phyloP scores from a whole-genome alignment of 2,113 vertebrate species.

The Equus przewalskii region DNA sequence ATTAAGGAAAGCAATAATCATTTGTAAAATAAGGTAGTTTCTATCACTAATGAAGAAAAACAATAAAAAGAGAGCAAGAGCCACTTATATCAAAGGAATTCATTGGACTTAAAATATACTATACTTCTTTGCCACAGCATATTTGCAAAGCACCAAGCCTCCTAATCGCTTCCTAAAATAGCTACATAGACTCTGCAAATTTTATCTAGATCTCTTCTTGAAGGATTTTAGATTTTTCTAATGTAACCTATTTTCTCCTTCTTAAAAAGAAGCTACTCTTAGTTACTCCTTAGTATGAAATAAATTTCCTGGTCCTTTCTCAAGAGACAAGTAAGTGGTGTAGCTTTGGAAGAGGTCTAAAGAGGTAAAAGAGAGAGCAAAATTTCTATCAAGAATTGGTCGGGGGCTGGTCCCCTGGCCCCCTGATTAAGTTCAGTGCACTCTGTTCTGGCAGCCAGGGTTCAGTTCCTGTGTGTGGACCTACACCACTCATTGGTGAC shows the following conservation, averaged over 20 bases:
- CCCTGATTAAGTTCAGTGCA: too few relatives aligned
- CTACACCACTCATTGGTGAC: too few relatives aligned
- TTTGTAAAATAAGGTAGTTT: neutral
- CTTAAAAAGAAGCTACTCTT: neutral
- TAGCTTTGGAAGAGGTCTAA: neutral
- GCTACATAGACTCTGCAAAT: neutral
- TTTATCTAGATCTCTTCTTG: neutral
- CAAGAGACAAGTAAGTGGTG: fast-evolving
- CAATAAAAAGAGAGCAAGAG: neutral
- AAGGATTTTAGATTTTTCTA: neutral
- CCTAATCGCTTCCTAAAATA: neutral
- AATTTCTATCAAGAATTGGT: neutral
- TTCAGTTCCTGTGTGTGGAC: too few relatives aligned
- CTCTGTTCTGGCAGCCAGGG: too few relatives aligned
- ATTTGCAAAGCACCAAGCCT: neutral
- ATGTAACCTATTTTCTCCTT: neutral
- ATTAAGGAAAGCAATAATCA: neutral
- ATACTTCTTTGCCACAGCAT: neutral
- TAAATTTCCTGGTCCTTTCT: neutral
- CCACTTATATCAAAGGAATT: neutral
- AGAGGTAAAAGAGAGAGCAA: neutral
- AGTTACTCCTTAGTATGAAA: neutral
- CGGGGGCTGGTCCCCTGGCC: too few relatives aligned
- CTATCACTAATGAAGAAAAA: neutral
- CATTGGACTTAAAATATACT: neutral